Conservation (phyloP, 2,797 vertebrate genomes). For the Oryzias dopingdopingensis region DNA sequence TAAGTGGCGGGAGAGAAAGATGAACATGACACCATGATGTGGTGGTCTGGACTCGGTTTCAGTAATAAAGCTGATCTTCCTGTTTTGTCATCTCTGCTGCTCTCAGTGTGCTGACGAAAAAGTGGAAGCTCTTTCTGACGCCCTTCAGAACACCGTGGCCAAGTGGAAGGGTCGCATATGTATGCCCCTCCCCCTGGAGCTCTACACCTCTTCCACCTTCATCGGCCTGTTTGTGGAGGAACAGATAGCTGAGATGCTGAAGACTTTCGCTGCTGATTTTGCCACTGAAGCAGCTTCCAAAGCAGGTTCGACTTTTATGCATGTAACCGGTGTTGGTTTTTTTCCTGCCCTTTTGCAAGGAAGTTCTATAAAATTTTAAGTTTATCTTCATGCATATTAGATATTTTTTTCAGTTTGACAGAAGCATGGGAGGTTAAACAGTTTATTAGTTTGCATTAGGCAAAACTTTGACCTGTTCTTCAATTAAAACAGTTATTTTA, state of each 20-base stretch:
- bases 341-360: background rate
- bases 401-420: too few species aligned
- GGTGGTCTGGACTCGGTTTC: background rate
- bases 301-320: conserved; percentile 79
- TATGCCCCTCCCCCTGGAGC: conserved; percentile 88
- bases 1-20: too few species aligned
- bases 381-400: too few species aligned
- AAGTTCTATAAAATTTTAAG: too few species aligned
- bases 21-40: too few species aligned
- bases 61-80: background rate
- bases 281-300: conserved; percentile 88
- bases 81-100: background rate
- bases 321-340: background rate
- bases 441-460: too few species aligned
- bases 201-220: conserved; percentile 94
- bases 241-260: conserved; percentile 90
- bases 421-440: too few species aligned
- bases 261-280: conserved; percentile 93
- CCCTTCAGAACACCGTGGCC: conserved; percentile 86
- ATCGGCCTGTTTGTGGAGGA: conserved; percentile 98
- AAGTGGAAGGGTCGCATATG: conserved; percentile 92
- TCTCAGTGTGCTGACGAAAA: conserved; percentile 92
- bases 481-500: too few species aligned
- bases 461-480: too few species aligned
- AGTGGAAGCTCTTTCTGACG: conserved; percentile 88